Evolutionary conservation across 1,140 invertebrate genomes (phyloP), one percentile per base, ranked within the genome.

Genomic region (Panagrolaimus sp.): DNA sequence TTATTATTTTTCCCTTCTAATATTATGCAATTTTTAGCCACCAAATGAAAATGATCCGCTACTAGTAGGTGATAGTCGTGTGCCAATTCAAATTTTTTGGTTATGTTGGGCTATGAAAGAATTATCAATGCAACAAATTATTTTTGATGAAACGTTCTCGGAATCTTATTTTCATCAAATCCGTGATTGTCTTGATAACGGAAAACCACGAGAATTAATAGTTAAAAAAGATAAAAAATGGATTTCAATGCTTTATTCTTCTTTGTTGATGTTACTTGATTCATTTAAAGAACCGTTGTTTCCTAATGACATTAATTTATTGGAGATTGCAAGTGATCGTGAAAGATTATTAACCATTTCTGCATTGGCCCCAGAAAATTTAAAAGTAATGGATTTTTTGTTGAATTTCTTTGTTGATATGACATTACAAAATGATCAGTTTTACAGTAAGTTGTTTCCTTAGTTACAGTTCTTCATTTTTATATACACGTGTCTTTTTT

Each of bases 171-270:
- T 68, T 43, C 38, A 43, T 45, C 28, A 28, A 45, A 68, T 68
- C 26, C 66, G 66, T 2, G 66, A 68, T 17, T 21, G 17, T 62
- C 48, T 68, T 15, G 66, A 68, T 43, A 63, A 52, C 17, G 66
- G 63, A 5, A 17, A 15, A 12, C 63, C 63, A 28, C 21, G 21
- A 28, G 52, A 58, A n/a, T 28, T 65, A 21, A 9, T 44, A 21
- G 32, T 10, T 17, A 17, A 32, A 10, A 47, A 15, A 43, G 43
- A 47, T 38, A 17, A 44, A 21, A 65, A 44, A 17, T 65, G 63
- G 45, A 43, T 24, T 24, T 65, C 52, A 2, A 58, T 44, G 63
- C 15, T 65, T 9, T 65, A 38, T 43, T 65, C 45, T 8, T 21
- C 43, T 12, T 7, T 65, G 9, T 9, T 44, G 5, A 44, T 44